Evolutionary conservation across 2,797 vertebrate genomes (phyloP), one percentile per base, ranked within the genome.

Genomic region (Nannoperca obscura): DNA sequence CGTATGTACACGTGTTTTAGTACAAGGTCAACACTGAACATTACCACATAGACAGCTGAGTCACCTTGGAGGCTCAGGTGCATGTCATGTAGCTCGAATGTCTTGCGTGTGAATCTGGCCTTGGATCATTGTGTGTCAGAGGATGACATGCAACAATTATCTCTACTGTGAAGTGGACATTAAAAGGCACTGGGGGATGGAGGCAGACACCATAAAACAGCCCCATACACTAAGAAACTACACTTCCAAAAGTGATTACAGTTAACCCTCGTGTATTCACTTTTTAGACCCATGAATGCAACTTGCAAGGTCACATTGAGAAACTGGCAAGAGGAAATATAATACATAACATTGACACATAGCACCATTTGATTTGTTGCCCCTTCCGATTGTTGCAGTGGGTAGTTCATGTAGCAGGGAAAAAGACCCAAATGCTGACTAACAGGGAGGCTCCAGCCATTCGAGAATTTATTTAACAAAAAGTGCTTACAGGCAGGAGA

Each of bases 31-130:
- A 36, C 0, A 10, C 60, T 52, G 47, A 71, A 22, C 47, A 34
- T 10, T 24, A n/a, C n/a, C n/a, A n/a, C n/a, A n/a, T n/a, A 14
- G 30, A 71, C n/a, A 22, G 65, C 52, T 3, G 61, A 85, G 30
- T 71, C 53, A 66, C 49, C 63, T 47, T 13, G 13, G 76, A 61
- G 76, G 78, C 59, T 78, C 71, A 78, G 68, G 44, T 87, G 64
- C 49, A 65, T 65, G 63, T 80, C 76, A 67, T 78, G 74, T 32
- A 53, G 34, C 47, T n/a, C 36, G 27, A 70, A 60, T 50, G 64
- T 64, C 61, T 74, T 53, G 30, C 12, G 1, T 82, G 59, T 68
- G 53, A 81, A 66, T 70, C 17, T 17, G 32, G 30, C 61, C 53
- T 59, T 53, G 54, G 47, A 63, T 79, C 38, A 40, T 40, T 80